Evolutionary conservation across 2,113 vertebrate species (phyloP), one percentile per base, ranked within the genome.

Genomic region (Saguinus imperator): DNA sequence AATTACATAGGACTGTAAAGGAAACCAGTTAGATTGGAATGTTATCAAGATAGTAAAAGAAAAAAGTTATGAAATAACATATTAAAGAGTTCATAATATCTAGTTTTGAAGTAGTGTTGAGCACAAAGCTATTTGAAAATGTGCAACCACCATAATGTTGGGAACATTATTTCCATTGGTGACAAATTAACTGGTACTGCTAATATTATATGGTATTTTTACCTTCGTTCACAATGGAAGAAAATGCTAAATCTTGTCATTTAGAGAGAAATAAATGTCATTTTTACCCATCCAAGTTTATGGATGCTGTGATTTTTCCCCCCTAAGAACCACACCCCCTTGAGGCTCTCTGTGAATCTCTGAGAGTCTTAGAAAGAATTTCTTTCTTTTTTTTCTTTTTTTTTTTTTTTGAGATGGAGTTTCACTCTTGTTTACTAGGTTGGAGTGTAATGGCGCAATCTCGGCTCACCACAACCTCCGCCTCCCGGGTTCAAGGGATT

Each of bases 141-240:
- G 12, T 40, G 12, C 23, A 91, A 21, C 55, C 84, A 55, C 23
- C 27, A 4, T 82, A 84, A 92, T 27, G 45, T 81, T 81, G 25
- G 87, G 68, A 52, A 81, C 48, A 64, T 43, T 61, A 43, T 40
- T 92, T 87, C 43, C 55, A 3, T 52, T n/a, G 82, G 21, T 66
- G 68, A 76, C 32, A 94, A 32, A 86, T 75, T 89, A 75, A 80
- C 37, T 64, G 64, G 27, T 84, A 64, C 23, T 94, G 40, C 76
- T 80, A 86, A 81, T 61, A 48, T 48, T 70, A 6, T 55, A n/a
- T 35, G 18, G 25, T 52, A 45, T 37, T 58, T 79, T 81, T 92
- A 81, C 32, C 25, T 87, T 77, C 45, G 40, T 94, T 94, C 25
- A 27, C 86, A 94, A 72, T 57, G 75, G 91, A 94, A 96, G 32